phyloP scores from a whole-genome alignment of 2,797 vertebrate genomes.

The Acomys russatus region DNA sequence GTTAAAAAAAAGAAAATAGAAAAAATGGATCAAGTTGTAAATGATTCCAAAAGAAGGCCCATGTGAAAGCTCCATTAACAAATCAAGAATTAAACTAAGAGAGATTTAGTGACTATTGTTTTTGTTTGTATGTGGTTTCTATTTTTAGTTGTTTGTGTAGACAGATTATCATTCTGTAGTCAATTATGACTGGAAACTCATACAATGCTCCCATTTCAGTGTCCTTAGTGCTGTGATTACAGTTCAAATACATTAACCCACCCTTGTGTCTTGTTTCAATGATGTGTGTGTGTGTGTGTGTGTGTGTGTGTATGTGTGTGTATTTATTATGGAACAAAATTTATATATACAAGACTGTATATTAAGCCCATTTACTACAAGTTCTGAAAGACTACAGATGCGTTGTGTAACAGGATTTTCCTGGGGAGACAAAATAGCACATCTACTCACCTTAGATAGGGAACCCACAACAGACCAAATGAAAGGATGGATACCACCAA shows the following conservation, averaged over 20 bases:
- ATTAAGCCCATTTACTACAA: not conserved
- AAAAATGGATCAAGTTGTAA: not conserved
- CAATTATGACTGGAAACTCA: not conserved
- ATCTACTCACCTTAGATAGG: not conserved
- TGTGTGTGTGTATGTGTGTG: too few species aligned
- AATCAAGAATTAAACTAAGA: slow-evolving; percentile 25
- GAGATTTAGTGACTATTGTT: not conserved
- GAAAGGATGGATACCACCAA: not conserved
- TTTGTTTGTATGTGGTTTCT: not conserved
- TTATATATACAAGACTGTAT: not conserved
- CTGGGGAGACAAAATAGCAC: not conserved
- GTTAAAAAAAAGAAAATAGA: not conserved
- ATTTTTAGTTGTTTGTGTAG: not conserved
- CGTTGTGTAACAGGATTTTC: not conserved
- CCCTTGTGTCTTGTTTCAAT: not conserved
- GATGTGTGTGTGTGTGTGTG: too few species aligned
- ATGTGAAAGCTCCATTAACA: not conserved
- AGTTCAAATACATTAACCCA: not conserved
- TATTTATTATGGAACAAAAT: not conserved
- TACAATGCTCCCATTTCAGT: not conserved
- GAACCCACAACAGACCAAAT: not conserved
- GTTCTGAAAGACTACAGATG: not conserved
- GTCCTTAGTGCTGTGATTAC: not conserved
- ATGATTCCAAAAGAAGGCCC: not conserved
- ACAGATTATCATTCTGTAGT: not conserved